Base-by-base conservation (phyloP, 1,140 invertebrate genomes). In the Nymphalis io region DNA sequence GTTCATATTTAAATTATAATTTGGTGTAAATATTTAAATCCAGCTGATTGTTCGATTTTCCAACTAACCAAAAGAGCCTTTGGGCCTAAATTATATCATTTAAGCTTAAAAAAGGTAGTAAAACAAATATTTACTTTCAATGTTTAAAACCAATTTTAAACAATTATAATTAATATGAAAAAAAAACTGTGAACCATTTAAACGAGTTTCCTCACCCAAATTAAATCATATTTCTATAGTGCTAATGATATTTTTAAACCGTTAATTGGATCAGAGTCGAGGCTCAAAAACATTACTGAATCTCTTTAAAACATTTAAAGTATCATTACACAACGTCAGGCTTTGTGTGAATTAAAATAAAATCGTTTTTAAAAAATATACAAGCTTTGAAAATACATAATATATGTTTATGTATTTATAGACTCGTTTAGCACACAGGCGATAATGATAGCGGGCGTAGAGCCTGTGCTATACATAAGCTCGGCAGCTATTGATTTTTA, bases 401-500 rank as follows among this genome's bases (percentile, higher is more conserved):
- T 20, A 12, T 51, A 20, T 20, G 11, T 21, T 51, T 51, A 10
- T 51, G 46, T 51, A 21, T 51, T 11, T 51, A n/a, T 55, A 55
- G 51, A 20, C 20, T 27, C 23, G 23, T 55, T 23, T 55, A 55
- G 39, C 23, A n/a, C 16, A 21, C 21, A 48, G n/a, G 44, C 44
- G 44, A 48, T 18, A 62, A 62, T 55, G 23, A 55, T 62, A 44
- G 60, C n/a, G 20, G 23, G 23, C 40, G 21, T 51, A 51, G 46
- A 20, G 23, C 12, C 23, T 51, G 60, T 15, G 13, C 58, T 60
- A 46, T 38, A 62, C 21, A 48, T 62, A 62, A 62, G n/a, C 46
- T 48, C 27, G 42, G 39, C 60, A 51, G 44, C 44, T 62, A 62
- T 62, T 23, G 42, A 48, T 62, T 62, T 62, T 62, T 62, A 62